Base-by-base conservation (phyloP, 2,113 vertebrate genomes). In the Amphiprion percula region DNA sequence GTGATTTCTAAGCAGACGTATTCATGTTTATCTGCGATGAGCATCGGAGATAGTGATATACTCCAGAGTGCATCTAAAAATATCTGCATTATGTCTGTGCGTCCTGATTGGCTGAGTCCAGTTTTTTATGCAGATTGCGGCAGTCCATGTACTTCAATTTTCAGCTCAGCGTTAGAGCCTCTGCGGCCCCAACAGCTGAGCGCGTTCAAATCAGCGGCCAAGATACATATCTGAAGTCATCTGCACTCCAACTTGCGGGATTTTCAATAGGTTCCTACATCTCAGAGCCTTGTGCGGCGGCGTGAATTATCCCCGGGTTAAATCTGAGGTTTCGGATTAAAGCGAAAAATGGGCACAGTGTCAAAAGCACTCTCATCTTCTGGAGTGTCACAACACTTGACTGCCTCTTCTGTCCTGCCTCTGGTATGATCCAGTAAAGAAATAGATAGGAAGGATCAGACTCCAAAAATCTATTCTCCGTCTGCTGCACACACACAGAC, bases 361-460 rank as follows among this genome's bases (percentile, higher is more conserved):
- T 87, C 79, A 74, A 61, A 81, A 80, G 70, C 74, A 54, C 71
- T 81, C 68, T 47, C 68, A 79, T 86, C 87, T 70, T 66, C 73
- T 70, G 68, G 85, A 88, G 85, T 79, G 70, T 71, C 77, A 76
- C 60, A 86, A 89, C 74, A 91, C 88, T 61, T 73, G 77, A 82
- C 79, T 88, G 85, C 90, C 86, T 88, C 80, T 62, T 87, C 87
- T 86, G 79, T 83, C 86, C 82, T 62, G 69, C 66, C 78, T 84
- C 76, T 80, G 76, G 69, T 79, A 24, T 60, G 83, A 91, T 90
- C 68, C 85, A 74, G 60, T 77, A 62, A 80, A 41, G 83, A 87
- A 82, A 88, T 82, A 75, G 86, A 91, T 86, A 75, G 72, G 53
- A 79, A 71, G 86, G 86, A 90, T 91, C 87, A 87, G 74, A 37